Percentiles rank a stretch among this genome's conserved stretches.
Conservation (phyloP, 2,113 vertebrate genomes). For the Triplophysa dalaica region DNA sequence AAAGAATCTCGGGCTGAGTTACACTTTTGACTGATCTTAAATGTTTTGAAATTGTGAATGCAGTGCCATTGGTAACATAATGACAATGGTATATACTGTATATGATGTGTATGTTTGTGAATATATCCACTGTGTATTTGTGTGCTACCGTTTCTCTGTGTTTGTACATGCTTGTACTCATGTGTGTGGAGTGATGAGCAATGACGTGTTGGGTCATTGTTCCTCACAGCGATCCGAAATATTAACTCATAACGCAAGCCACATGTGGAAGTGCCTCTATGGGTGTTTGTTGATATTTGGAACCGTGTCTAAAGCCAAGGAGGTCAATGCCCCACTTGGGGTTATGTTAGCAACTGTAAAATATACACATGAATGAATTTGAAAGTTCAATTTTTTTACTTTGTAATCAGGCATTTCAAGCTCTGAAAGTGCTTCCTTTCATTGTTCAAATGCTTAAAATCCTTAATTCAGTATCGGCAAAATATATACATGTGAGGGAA, state of each 20-base stretch:
- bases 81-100: neutral
- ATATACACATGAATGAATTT: neutral
- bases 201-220: slow-evolving; percentile 37
- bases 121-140: neutral
- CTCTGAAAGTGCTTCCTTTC: no score
- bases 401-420: no score
- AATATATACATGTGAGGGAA: no score
- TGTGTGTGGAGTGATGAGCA: slow-evolving; percentile 12
- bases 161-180: neutral
- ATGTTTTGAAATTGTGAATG: neutral
- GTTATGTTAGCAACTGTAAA: slow-evolving; percentile 2
- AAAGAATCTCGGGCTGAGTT: neutral
- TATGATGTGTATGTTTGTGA: neutral
- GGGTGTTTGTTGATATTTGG: slow-evolving; percentile 30
- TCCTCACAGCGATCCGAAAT: neutral
- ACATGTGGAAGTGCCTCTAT: slow-evolving; percentile 33
- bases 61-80: neutral
- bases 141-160: neutral
- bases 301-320: slow-evolving; percentile 8
- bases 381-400: neutral
- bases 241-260: neutral
- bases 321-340: neutral
- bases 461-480: no score
- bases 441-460: no score
- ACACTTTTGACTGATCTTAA: no score